These are phyloP conservation scores for Chaenocephalus aceratus DNA, from an alignment of 2,113 vertebrate species.

Conservation along the genomic window DNA sequence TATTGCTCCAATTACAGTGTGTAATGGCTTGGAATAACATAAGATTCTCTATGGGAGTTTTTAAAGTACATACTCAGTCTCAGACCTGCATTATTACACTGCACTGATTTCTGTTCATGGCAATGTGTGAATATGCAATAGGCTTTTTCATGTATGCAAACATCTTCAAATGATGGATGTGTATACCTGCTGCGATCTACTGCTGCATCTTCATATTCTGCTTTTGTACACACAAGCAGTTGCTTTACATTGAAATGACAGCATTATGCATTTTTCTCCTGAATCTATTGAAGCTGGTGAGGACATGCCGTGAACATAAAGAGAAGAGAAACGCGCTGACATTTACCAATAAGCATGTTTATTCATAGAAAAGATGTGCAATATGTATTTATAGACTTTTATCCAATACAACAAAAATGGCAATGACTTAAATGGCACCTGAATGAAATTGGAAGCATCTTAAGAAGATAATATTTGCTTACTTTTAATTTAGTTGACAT, in stretches of 20 bases:
- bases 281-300: slow-evolving; percentile 3
- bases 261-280: slow-evolving; percentile 5
- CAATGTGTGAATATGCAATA: slow-evolving; percentile 9
- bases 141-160: slow-evolving; percentile 24
- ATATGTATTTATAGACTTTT: not conserved
- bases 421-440: not conserved
- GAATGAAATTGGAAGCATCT: not conserved
- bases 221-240: not conserved
- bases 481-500: not conserved
- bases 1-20: slow-evolving; percentile 20
- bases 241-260: slow-evolving; percentile 46
- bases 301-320: not conserved
- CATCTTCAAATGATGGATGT: slow-evolving; percentile 9
- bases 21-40: slow-evolving; percentile 24
- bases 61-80: slow-evolving; percentile 30
- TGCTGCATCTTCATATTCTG: slow-evolving; percentile 3
- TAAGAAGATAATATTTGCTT: not conserved
- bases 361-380: not conserved
- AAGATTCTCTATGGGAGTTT: not conserved
- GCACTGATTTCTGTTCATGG: not conserved
- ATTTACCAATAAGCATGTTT: not conserved
- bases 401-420: slow-evolving; percentile 1
- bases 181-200: slow-evolving; percentile 12
- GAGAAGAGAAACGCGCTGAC: no score
- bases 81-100: not conserved